phyloP scores from a whole-genome alignment of 1,140 invertebrate genomes.

The Drosophila pandora region DNA sequence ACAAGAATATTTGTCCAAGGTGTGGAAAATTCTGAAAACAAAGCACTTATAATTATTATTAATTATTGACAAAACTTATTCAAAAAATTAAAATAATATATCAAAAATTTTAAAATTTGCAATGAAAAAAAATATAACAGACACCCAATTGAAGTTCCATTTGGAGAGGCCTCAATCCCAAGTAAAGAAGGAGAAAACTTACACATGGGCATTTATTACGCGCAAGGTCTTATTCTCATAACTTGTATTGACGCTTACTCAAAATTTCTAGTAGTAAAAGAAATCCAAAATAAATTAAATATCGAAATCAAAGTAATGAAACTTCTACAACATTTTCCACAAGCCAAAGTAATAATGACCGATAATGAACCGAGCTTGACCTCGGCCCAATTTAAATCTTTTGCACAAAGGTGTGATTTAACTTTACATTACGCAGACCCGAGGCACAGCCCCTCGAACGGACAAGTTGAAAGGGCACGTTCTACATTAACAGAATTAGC shows the following conservation, averaged over 20 bases:
- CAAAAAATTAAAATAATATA: constrained; percentile 13
- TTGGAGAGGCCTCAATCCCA: no score
- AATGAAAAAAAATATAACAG: not conserved
- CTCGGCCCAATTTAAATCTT: not conserved
- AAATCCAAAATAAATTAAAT: constrained; percentile 28
- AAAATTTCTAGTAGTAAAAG: constrained; percentile 21
- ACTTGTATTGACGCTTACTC: constrained; percentile 28
- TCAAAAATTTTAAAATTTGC: constrained; percentile 20
- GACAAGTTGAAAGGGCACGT: not conserved
- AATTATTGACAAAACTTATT: not conserved
- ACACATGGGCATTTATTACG: not conserved
- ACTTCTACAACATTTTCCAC: not conserved
- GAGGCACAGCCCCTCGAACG: not conserved
- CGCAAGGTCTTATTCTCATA: constrained; percentile 2
- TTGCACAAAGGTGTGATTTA: not conserved
- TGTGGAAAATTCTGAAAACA: not conserved
- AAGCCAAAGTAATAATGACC: not conserved
- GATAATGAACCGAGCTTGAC: not conserved
- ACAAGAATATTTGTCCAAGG: not conserved
- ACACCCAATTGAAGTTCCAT: no score
- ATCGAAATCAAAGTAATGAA: constrained; percentile 19
- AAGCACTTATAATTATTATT: not conserved
- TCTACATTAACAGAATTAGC: constrained; percentile 5
- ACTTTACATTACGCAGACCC: constrained; percentile 7
- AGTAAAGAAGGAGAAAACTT: no score